Evolutionary conservation across 1,140 invertebrate species (phyloP).

Genomic region (Drosophila littoralis): DNA sequence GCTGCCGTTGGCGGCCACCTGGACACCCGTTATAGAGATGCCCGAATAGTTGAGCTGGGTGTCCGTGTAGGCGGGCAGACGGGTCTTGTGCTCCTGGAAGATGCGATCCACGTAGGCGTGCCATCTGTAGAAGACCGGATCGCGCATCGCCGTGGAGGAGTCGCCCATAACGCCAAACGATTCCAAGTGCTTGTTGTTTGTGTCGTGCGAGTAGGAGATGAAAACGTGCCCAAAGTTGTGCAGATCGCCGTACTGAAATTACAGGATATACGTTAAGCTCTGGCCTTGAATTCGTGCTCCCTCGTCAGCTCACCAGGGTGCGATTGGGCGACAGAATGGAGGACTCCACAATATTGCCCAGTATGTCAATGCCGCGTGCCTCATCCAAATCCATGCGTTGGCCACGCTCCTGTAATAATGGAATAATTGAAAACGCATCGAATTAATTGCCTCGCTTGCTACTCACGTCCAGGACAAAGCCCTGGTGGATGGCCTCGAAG

Average conservation of each 20-base stretch:
- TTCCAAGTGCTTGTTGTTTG: conserved; percentile 89
- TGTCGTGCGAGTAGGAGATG: conserved; percentile 90
- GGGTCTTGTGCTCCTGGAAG: conserved; percentile 91
- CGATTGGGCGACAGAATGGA: conserved; percentile 89
- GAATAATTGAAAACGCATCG: neutral
- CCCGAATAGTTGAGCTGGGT: conserved; percentile 87
- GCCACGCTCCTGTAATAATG: conserved; percentile 83
- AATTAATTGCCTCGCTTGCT: rapidly evolving
- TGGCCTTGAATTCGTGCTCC: too few species aligned
- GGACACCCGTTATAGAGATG: conserved; percentile 86
- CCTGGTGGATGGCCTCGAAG: conserved; percentile 89
- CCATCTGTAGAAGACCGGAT: conserved; percentile 94
- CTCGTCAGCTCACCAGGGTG: conserved; percentile 86
- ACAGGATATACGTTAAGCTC: neutral
- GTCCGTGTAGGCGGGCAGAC: conserved; percentile 87
- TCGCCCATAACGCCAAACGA: conserved; percentile 89
- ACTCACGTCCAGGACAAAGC: conserved; percentile 86
- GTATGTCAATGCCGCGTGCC: conserved; percentile 89
- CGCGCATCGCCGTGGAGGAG: conserved; percentile 90
- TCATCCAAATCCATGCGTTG: conserved; percentile 87
- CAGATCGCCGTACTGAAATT: conserved; percentile 88
- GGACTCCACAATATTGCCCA: conserved; percentile 92
- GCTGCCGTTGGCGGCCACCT: conserved; percentile 85
- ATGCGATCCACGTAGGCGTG: conserved; percentile 92
- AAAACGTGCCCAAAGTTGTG: conserved; percentile 90